Base-by-base conservation (phyloP, 1,140 invertebrate genomes). In the Globodera rostochiensis region DNA sequence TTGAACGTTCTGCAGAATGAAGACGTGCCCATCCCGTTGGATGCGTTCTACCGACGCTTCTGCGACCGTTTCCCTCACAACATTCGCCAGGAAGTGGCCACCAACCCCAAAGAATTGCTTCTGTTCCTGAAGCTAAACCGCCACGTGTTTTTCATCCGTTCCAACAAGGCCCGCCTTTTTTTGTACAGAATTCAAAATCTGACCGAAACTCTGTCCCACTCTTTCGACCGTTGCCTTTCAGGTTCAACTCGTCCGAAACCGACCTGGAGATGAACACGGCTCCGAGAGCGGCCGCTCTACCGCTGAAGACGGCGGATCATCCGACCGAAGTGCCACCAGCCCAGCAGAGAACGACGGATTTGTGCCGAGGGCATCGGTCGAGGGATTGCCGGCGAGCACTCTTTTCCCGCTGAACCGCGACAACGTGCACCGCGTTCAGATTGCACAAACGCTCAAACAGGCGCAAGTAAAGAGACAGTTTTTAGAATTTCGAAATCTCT, bases 251-350 rank as follows among this genome's bases (percentile, higher is more conserved):
- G 88, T 89, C 13, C 88, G 89, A 73, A 85, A 80, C 60, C 77
- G 82, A 45, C 87, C 86, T 45, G 87, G 89, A 64, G 87, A 89
- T 66, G 84, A 88, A 70, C 78, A 86, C 15, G 88, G 83, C n/a
- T 90, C 88, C n/a, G 88, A 89, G 76, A 90, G 88, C 83, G 82
- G 88, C 60, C 60, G 89, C 74, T 89, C 89, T 66, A 89, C 87
- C 36, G 74, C 76, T 64, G 50, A 77, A 53, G 78, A 76, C 78
- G 85, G 87, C 19, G 80, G 81, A 25, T 80, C 79, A 36, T 45
- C n/a, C 47, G 73, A 80, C 25, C 57, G 79, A 64, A 46, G 25
- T 78, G 64, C 47, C 49, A 46, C 77, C 1, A 78, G 77, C 47
- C 77, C 77, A 47, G 77, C 53, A n/a, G 13, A 77, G 45, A 36